Conservation (phyloP, 2,113 vertebrate genomes). For the Triplophysa siluroides region DNA sequence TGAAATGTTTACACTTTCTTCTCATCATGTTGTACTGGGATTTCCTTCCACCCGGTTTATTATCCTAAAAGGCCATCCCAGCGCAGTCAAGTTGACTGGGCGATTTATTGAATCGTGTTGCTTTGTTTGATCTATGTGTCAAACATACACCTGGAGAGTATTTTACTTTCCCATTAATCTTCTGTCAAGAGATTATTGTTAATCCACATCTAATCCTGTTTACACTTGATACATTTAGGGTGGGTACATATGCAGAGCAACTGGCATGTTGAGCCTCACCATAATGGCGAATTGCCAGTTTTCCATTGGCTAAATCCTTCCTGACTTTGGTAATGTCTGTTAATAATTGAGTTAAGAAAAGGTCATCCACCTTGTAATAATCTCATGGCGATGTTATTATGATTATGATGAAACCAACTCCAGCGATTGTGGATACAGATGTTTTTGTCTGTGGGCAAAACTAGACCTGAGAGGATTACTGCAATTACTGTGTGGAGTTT, state of each 20-base stretch:
- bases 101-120: not conserved
- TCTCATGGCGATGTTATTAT: conserved; percentile 59
- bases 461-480: conserved; percentile 35
- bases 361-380: conserved; percentile 61
- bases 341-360: conserved; percentile 59
- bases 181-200: conserved; percentile 36
- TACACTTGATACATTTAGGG: conserved; percentile 23
- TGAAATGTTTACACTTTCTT: not conserved
- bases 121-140: conserved; percentile 14
- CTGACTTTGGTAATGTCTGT: conserved; percentile 55
- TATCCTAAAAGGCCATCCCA: not conserved
- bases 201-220: conserved; percentile 43
- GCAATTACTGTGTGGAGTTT: conserved; percentile 27
- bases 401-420: conserved; percentile 22
- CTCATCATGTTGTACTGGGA: not conserved
- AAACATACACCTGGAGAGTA: conserved; percentile 29
- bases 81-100: not conserved
- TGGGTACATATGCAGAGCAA: not conserved
- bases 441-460: conserved; percentile 30
- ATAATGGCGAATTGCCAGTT: conserved; percentile 6
- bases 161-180: conserved; percentile 25
- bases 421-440: conserved; percentile 30
- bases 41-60: not conserved
- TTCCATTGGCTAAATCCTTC: conserved; percentile 19
- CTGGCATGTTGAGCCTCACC: not conserved